Conservation (phyloP, 2,113 vertebrate species). For the Microcebus lehilahytsara region DNA sequence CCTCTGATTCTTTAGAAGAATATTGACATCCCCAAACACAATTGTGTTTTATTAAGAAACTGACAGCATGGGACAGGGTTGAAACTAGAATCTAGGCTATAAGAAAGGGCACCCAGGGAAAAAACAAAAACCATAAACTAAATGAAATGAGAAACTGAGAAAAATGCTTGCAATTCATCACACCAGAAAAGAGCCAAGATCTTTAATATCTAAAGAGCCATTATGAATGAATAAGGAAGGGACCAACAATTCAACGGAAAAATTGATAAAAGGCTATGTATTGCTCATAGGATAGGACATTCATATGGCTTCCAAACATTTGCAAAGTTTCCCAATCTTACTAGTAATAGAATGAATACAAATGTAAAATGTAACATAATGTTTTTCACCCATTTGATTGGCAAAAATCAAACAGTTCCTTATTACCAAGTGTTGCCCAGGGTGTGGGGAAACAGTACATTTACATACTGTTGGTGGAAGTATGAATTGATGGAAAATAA, state of each 20-base stretch:
- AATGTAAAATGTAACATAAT: background rate
- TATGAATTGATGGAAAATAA: background rate
- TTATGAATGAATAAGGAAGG: conserved; percentile 36
- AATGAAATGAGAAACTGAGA: background rate
- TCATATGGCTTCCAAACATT: background rate
- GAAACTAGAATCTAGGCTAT: background rate
- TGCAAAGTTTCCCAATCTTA: background rate
- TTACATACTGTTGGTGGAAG: background rate
- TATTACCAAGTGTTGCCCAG: background rate
- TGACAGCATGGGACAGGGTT: background rate
- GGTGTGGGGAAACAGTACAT: background rate
- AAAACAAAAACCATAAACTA: background rate
- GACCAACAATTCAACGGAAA: background rate
- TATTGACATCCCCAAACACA: background rate
- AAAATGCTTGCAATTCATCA: background rate
- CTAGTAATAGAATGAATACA: background rate
- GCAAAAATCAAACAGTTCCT: background rate
- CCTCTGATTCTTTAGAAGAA: background rate
- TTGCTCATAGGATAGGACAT: background rate
- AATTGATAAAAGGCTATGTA: background rate
- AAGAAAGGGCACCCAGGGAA: background rate
- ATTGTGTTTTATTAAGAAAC: background rate
- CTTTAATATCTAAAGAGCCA: conserved; percentile 4
- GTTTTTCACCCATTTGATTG: background rate
- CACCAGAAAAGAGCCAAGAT: background rate